phyloP scores from a whole-genome alignment of 2,113 vertebrate genomes.

The Sinocyclocheilus anshuiensis region DNA sequence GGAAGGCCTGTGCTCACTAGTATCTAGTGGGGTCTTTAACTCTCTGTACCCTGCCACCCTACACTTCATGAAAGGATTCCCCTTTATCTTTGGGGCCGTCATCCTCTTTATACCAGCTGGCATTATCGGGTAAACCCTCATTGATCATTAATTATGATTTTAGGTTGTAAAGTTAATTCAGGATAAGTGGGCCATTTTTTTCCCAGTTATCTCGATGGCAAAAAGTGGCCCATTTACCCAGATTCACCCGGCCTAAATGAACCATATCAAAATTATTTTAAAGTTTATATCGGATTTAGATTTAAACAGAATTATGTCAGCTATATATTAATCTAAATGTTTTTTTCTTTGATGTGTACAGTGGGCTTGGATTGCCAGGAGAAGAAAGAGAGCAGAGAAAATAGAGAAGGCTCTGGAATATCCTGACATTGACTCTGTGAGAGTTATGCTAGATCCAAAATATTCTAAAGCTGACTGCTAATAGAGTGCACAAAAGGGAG shows the following conservation, averaged over 20 bases:
- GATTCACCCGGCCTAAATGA: not conserved
- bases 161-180: not conserved
- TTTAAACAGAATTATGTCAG: not conserved
- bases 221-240: not conserved
- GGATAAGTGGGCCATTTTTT: too few species aligned
- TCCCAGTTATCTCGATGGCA: too few species aligned
- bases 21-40: constrained; percentile 85
- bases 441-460: not conserved
- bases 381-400: constrained; percentile 53
- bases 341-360: constrained; percentile 57
- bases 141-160: not conserved
- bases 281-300: not conserved
- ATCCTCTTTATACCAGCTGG: constrained; percentile 85
- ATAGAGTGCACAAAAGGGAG: not conserved
- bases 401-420: constrained; percentile 40
- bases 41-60: constrained; percentile 87
- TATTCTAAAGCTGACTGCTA: not conserved
- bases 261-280: not conserved
- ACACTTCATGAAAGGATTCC: constrained; percentile 90
- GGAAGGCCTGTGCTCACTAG: constrained; percentile 81
- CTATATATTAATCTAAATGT: not conserved
- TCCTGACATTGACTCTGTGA: constrained; percentile 27
- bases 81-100: constrained; percentile 87
- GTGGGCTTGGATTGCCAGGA: constrained; percentile 74
- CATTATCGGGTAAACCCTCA: constrained; percentile 84